Base-by-base conservation (phyloP, 2,113 vertebrate species). In the Taurulus bubalis region DNA sequence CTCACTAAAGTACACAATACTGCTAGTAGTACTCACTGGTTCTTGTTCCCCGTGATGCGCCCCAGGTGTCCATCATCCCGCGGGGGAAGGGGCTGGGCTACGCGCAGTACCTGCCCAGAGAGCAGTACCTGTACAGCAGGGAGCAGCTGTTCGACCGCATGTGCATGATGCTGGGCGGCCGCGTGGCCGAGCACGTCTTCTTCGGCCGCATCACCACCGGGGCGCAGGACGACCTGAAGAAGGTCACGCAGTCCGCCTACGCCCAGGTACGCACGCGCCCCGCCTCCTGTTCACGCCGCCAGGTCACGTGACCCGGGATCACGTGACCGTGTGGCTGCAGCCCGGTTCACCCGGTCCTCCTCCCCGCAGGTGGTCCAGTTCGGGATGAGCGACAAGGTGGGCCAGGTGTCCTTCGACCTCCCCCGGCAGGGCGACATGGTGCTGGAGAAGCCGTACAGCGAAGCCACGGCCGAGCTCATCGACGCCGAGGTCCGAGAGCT, bases 301-400 rank as follows among this genome's bases (percentile, higher is more conserved):
- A 38, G 4, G 30, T 32, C 58, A 24, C 34, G 12, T 32, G 32
- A 47, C 64, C 42, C 63, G n/a, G n/a, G n/a, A n/a, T n/a, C 30
- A 32, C 4, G 30, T 32, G 30, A 32, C 34, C 34, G 4, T 34
- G 34, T 34, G 34, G 6, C 30, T 32, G 30, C 30, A 32, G 36
- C 3, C 38, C 38, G 38, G 38, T 11, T 40, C 9, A 11, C 38
- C 38, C 2, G 1, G 10, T 10, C 14, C n/a, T 2, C 28, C 32
- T 3, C 10, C 12, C 20, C 10, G 0, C 90, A 97, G 97, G 96
- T 98, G 76, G 97, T 97, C 60, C 97, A 98, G 91, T 98, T 98
- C 81, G 97, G 97, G n/a, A 98, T 98, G 97, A 98, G 96, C 36
- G 96, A 97, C n/a, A 97, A 96, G 88, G 96, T 98, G 47, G 97